Evolutionary conservation across 2,113 vertebrate species (phyloP).

Genomic region (Esox niger): DNA sequence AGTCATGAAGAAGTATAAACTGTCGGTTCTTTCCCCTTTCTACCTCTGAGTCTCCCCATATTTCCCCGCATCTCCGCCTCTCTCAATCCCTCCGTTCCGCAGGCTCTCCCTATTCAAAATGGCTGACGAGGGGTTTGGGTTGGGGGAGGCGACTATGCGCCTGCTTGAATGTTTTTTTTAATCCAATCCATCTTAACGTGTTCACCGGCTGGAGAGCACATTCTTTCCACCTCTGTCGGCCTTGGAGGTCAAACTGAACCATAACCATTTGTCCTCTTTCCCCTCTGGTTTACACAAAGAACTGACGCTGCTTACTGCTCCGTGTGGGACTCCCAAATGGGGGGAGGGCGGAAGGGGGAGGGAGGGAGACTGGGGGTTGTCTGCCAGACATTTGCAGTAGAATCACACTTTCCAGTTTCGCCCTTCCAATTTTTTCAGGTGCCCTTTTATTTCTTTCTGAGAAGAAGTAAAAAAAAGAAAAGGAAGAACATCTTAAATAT

Average conservation of each 20-base stretch:
- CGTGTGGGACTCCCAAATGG: constrained; percentile 6
- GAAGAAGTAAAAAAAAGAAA: constrained; percentile 25
- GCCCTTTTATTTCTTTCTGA: constrained; percentile 43
- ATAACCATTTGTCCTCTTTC: constrained; percentile 46
- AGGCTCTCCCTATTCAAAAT: constrained; percentile 45
- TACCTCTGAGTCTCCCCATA: neutral
- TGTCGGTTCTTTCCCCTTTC: constrained; percentile 11
- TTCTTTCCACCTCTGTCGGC: constrained; percentile 72
- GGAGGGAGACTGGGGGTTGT: constrained; percentile 17
- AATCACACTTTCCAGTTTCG: constrained; percentile 67
- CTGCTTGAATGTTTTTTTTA: constrained; percentile 52
- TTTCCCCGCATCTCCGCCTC: neutral
- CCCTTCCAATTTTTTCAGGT: constrained; percentile 19
- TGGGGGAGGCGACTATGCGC: constrained; percentile 40
- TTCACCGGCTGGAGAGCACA: constrained; percentile 69
- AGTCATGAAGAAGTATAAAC: neutral
- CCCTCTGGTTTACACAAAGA: constrained; percentile 32
- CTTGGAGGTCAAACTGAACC: constrained; percentile 64
- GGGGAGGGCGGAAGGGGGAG: constrained; percentile 13
- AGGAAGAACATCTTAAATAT: constrained; percentile 57
- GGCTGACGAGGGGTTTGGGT: constrained; percentile 29
- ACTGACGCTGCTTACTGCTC: constrained; percentile 25
- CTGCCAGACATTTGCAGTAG: constrained; percentile 41
- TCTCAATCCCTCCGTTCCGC: neutral
- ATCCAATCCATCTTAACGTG: constrained; percentile 60